Evolutionary conservation across 2,888 invertebrate species (phyloP).

Genomic region (Hyposoter didymator): DNA sequence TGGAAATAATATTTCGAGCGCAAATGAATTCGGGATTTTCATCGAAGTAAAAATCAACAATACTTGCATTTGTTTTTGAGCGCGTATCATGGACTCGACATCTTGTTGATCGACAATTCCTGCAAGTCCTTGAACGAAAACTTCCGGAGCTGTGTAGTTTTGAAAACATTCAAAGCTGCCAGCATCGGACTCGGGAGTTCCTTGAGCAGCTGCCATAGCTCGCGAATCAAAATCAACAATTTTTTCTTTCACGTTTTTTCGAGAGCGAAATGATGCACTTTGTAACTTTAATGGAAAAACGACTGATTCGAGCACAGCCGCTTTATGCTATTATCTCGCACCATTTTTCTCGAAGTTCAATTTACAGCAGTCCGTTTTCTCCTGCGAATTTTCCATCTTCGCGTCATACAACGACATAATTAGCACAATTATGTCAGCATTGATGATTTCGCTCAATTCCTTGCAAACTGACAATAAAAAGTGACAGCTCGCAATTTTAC

Average conservation of each 20-base stretch:
- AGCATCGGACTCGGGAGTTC: conserved; percentile 85
- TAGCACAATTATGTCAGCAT: conserved; percentile 5
- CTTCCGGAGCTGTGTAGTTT: conserved; percentile 95
- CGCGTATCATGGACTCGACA: conserved; percentile 94
- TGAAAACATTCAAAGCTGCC: conserved; percentile 94
- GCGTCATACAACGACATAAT: conserved; percentile 2
- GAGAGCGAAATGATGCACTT: background rate
- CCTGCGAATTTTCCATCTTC: background rate
- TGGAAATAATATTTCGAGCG: no score
- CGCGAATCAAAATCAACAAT: background rate
- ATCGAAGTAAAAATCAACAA: background rate
- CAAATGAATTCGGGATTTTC: no score
- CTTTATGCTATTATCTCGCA: conserved; percentile 22
- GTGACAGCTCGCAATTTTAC: background rate
- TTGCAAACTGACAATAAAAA: background rate
- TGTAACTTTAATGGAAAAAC: conserved; percentile 1
- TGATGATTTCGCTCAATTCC: background rate
- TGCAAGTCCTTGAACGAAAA: conserved; percentile 96
- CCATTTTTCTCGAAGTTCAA: conserved; percentile 7
- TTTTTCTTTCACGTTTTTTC: background rate
- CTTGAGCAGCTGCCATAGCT: conserved; percentile 82
- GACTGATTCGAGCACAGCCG: background rate
- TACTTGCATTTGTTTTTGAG: conserved; percentile 96
- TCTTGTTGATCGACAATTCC: conserved; percentile 96
- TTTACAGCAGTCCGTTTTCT: background rate